Conservation (phyloP, 2,888 invertebrate species). For the Leptinotarsa tumamoca region DNA sequence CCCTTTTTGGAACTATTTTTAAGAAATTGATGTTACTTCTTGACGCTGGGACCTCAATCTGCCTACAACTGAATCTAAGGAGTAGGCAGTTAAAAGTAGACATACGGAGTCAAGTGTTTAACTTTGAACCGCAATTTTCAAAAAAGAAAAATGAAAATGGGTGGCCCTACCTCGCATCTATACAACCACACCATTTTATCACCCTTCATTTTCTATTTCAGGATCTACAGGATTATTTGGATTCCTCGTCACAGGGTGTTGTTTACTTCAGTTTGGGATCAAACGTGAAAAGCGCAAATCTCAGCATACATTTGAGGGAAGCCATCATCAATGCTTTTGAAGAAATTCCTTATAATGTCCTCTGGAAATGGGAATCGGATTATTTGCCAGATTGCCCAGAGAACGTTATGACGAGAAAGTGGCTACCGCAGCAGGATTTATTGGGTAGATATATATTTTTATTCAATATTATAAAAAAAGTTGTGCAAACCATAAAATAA, state of each 20-base stretch:
- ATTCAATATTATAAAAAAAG: no score
- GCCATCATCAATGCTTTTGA: conserved; percentile 61
- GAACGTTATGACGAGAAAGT: conserved; percentile 64
- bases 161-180: no score
- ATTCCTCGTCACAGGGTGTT: conserved; percentile 60
- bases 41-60: no score
- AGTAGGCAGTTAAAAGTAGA: no score
- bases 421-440: conserved; percentile 68
- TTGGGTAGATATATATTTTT: conserved; percentile 58
- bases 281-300: conserved; percentile 60
- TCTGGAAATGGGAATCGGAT: conserved; percentile 67
- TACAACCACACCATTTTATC: not conserved
- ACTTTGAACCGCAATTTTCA: no score
- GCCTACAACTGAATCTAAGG: no score
- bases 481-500: no score
- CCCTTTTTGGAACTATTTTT: no score
- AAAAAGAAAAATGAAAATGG: no score
- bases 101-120: no score
- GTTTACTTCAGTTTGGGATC: conserved; percentile 66
- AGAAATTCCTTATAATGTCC: conserved; percentile 62
- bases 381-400: conserved; percentile 55
- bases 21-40: no score
- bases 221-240: conserved; percentile 62
- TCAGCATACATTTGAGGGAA: conserved; percentile 57
- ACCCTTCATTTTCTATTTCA: conserved; percentile 38